phyloP scores from a whole-genome alignment of 2,797 vertebrate species.

The Malurus splendens region DNA sequence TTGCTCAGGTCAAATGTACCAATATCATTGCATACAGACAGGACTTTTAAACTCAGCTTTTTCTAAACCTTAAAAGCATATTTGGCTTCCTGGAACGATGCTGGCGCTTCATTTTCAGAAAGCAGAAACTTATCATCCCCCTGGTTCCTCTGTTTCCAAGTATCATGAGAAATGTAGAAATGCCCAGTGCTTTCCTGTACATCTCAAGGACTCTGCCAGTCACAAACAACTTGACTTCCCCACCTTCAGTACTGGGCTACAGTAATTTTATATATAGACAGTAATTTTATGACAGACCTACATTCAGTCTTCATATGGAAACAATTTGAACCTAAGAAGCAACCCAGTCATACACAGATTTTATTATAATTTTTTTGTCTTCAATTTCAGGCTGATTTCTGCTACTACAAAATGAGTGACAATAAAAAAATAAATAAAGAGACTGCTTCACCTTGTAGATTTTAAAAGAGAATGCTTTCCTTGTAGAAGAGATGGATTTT shows the following conservation, averaged over 20 bases:
- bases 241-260: neutral
- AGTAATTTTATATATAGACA: neutral
- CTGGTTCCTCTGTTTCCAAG: neutral
- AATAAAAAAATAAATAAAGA: neutral
- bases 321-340: neutral
- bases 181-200: neutral
- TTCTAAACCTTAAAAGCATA: neutral
- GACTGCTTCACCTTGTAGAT: rapidly evolving
- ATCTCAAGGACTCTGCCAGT: neutral
- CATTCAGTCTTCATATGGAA: neutral
- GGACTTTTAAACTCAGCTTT: neutral
- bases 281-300: neutral
- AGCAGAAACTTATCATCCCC: neutral
- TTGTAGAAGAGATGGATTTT: neutral
- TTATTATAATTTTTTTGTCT: neutral
- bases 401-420: neutral
- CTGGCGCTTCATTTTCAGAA: neutral
- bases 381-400: neutral
- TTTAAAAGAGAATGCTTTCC: neutral
- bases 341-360: neutral
- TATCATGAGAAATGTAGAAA: neutral
- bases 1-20: neutral
- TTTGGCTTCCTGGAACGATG: neutral
- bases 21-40: rapidly evolving
- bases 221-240: neutral